Percentiles rank a stretch among this genome's conserved stretches.
Conservation (phyloP, 2,888 invertebrate species). For the Galeruca laticollis region DNA sequence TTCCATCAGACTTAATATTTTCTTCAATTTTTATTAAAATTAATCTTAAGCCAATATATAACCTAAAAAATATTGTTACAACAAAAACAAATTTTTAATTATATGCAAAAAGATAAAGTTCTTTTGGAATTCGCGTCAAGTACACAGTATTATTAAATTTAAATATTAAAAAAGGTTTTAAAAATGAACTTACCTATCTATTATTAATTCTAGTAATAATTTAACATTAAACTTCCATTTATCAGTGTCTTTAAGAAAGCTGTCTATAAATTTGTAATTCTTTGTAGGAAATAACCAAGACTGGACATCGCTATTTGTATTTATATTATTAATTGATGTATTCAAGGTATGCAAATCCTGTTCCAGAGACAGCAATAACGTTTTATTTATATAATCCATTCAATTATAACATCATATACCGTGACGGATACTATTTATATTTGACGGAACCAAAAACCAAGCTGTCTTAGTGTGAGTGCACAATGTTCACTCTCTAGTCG, state of each 20-base stretch:
- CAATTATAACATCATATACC: conserved; percentile 10
- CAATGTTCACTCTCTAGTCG: no score
- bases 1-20: conserved; percentile 13
- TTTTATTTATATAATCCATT: conserved; percentile 45
- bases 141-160: no score
- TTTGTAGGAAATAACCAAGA: conserved; percentile 53
- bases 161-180: neutral
- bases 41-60: conserved; percentile 45
- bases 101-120: no score
- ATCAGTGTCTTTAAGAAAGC: conserved; percentile 37
- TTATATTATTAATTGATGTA: conserved; percentile 40
- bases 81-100: no score
- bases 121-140: no score
- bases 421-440: no score
- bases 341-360: conserved; percentile 47
- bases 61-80: conserved; percentile 43
- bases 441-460: no score
- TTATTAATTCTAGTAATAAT: conserved; percentile 45
- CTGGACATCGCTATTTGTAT: conserved; percentile 33
- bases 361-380: conserved; percentile 47
- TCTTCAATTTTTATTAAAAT: conserved; percentile 34
- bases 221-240: conserved; percentile 35
- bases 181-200: conserved; percentile 45
- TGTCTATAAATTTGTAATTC: conserved; percentile 41
- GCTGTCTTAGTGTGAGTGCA: no score